Conservation (phyloP, 2,797 vertebrate genomes). For the Pygocentrus nattereri region DNA sequence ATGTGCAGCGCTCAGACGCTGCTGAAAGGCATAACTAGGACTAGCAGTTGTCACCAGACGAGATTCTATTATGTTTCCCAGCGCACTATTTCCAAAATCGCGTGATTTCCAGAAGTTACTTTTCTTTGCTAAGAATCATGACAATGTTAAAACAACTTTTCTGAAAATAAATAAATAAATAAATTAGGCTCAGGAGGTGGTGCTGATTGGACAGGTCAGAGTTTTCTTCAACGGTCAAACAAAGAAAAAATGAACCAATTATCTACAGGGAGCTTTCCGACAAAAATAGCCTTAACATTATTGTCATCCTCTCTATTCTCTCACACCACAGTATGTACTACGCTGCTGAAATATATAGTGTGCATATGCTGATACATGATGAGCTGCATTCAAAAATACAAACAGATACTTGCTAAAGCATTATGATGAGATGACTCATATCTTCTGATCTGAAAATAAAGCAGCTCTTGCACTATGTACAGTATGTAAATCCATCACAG, state of each 20-base stretch:
- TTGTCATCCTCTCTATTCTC: neutral
- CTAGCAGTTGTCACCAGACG: neutral
- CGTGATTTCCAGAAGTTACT: neutral
- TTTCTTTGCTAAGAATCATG: neutral
- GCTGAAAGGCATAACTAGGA: neutral
- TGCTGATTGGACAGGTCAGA: neutral
- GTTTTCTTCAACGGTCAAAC: neutral
- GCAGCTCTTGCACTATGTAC: slow-evolving; percentile 25
- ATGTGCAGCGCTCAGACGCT: neutral
- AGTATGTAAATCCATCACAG: slow-evolving; percentile 9
- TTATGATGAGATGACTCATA: slow-evolving; percentile 10
- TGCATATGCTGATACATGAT: no score
- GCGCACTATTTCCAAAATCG: neutral
- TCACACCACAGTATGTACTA: neutral
- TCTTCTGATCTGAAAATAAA: slow-evolving; percentile 26
- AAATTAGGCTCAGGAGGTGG: neutral
- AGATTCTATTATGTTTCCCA: neutral
- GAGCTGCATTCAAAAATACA: neutral
- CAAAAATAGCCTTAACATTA: neutral
- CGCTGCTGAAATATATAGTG: no score
- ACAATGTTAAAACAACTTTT: neutral
- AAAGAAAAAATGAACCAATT: no score
- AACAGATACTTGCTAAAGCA: neutral
- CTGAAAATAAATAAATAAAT: neutral
- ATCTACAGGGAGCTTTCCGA: neutral